A percentile compares a stretch with the other conserved stretches of the same genome.
Evolutionary conservation across 2,113 vertebrate genomes (phyloP).

Genomic region (Bolborhynchus lineola): DNA sequence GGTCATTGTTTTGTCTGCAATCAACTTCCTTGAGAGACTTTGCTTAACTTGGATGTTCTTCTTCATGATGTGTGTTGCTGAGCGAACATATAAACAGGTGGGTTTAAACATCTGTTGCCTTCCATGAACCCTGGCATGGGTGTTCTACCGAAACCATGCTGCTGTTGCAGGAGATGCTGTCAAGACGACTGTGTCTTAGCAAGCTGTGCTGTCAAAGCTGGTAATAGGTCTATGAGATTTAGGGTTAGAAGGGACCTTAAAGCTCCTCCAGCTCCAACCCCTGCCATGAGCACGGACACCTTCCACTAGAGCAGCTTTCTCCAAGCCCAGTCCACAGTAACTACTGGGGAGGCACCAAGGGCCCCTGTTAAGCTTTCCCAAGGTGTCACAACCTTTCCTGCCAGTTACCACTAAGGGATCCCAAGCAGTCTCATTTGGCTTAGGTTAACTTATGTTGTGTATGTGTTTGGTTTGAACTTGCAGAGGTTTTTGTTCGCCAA

Average conservation of each 20-base stretch:
- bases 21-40: constrained; percentile 87
- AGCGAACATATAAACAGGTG: constrained; percentile 97
- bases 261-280: not conserved
- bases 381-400: not conserved
- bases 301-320: not conserved
- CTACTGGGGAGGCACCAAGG: accelerated
- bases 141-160: not conserved
- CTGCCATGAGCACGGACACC: not conserved
- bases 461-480: not conserved
- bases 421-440: not conserved
- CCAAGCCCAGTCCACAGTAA: not conserved
- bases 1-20: constrained; percentile 76
- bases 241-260: not conserved
- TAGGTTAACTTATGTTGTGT: not conserved
- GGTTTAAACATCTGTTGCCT: not conserved
- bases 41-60: constrained; percentile 95
- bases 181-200: not conserved
- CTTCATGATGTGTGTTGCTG: constrained; percentile 99
- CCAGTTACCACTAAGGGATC: not conserved
- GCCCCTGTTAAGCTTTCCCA: not conserved
- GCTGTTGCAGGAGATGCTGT: not conserved
- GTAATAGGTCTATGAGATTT: too few relatives aligned
- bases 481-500: constrained; percentile 97
- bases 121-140: not conserved
- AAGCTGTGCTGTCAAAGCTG: not conserved